Base-by-base conservation (phyloP, 2,113 vertebrate species). In the Macaca mulatta region DNA sequence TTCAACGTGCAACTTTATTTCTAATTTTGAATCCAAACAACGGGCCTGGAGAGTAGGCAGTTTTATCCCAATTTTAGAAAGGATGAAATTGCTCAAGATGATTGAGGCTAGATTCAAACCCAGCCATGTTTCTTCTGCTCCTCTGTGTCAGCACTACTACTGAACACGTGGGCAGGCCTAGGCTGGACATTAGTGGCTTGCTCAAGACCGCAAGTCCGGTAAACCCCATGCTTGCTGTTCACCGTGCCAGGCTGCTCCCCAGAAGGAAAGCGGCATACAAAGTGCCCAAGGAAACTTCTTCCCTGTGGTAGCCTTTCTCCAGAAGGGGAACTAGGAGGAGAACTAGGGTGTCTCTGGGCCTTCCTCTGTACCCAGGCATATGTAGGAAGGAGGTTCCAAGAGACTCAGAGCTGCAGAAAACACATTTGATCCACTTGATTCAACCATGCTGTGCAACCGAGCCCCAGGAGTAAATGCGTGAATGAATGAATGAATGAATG, bases 391-490 rank as follows among this genome's bases (percentile, higher is more conserved):
- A 30, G 67, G 45, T 14, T 14, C 23, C 27, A 23, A 77, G 12
- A 43, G 12, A 70, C 38, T 86, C 59, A 43, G 50, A 91, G 87
- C 35, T 57, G 87, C 95, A 88, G 50, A 89, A 88, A 78, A n/a
- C 6, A 69, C 9, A 23, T 69, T 70, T 11, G 5, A 10, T 12
- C 59, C 12, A 11, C 23, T 50, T 48, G 27, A 25, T 61, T 84
- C 89, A 61, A 20, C 57, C 35, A 70, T 22, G 69, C 17, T 83
- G 79, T 43, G 7, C 25, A 50, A 12, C 32, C 32, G 38, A 93
- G 78, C 30, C 70, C 78, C 4, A 6, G 67, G 64, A 32, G 13
- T 61, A 43, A 32, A 1, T 40, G 32, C 16, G 2, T 50, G 43
- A 32, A 1, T 27, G 30, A 55, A 10, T 50, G 8, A 70, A 30